Conservation (phyloP, 2,888 invertebrate genomes). For the Epinotia bilunana region DNA sequence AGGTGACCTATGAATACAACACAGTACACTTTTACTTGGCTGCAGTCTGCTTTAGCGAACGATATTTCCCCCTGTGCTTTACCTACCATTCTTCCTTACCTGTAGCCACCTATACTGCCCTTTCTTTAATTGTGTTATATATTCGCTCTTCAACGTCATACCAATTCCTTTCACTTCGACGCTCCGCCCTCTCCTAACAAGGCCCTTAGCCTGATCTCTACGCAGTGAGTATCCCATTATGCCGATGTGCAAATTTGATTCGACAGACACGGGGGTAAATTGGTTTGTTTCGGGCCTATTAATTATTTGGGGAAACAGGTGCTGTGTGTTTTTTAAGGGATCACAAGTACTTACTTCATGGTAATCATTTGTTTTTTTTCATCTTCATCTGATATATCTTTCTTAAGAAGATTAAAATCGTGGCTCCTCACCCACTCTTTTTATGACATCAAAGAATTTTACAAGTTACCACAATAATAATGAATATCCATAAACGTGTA, state of each 20-base stretch:
- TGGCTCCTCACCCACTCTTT: no score
- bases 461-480: no score
- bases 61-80: not conserved
- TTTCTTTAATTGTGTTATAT: conserved; percentile 13
- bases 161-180: conserved; percentile 7
- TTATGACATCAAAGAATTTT: no score
- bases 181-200: conserved; percentile 69
- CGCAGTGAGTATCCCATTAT: conserved; percentile 28
- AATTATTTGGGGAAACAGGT: conserved; percentile 13
- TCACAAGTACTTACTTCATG: not conserved
- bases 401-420: no score
- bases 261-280: conserved; percentile 20
- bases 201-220: conserved; percentile 51
- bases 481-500: no score
- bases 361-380: no score
- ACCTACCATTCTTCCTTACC: not conserved
- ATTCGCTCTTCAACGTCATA: conserved; percentile 7
- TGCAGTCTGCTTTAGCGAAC: not conserved
- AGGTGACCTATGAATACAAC: not conserved
- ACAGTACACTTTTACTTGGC: not conserved
- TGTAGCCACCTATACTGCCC: not conserved
- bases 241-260: conserved; percentile 30
- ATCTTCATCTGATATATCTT: no score
- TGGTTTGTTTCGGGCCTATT: conserved; percentile 30
- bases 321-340: not conserved